A percentile compares a stretch with the other conserved stretches of the same genome.
These are phyloP conservation scores for Candidula unifasciata DNA, from an alignment of 2,888 invertebrate species.

Conservation along the genomic window DNA sequence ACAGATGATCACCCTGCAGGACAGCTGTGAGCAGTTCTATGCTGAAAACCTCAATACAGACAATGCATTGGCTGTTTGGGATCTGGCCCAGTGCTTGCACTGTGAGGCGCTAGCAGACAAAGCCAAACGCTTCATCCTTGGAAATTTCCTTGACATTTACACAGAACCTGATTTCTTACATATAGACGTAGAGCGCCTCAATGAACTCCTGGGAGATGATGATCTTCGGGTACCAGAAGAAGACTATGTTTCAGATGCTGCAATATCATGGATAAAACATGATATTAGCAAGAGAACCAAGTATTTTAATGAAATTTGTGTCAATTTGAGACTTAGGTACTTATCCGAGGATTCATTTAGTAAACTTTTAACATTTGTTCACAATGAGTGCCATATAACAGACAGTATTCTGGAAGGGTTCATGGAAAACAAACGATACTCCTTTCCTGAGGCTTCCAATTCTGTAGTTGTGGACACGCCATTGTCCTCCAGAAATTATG, in stretches of 20 bases:
- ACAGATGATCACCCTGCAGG: constrained; percentile 87
- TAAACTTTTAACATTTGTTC: constrained; percentile 51
- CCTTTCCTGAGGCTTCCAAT: constrained; percentile 50
- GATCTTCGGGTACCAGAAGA: constrained; percentile 92
- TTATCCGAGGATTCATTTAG: constrained; percentile 52
- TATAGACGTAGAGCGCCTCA: constrained; percentile 86
- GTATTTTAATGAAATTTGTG: constrained; percentile 52
- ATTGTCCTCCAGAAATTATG: constrained; percentile 56
- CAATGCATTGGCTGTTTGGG: constrained; percentile 90
- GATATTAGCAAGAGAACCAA: constrained; percentile 64
- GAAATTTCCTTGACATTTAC: constrained; percentile 54
- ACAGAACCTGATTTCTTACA: constrained; percentile 63
- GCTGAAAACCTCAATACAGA: constrained; percentile 84
- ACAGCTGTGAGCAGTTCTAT: constrained; percentile 87
- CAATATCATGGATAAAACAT: constrained; percentile 84
- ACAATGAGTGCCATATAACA: constrained; percentile 44
- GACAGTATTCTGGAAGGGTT: constrained; percentile 49
- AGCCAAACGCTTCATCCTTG: constrained; percentile 84
- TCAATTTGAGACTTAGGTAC: constrained; percentile 50
- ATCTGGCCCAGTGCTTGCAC: constrained; percentile 87
- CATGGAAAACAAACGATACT: constrained; percentile 42
- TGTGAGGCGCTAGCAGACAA: constrained; percentile 84
- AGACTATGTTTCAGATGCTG: constrained; percentile 86
- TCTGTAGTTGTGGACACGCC: constrained; percentile 46
- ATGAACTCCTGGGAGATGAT: constrained; percentile 86